phyloP scores from a whole-genome alignment of 1,140 invertebrate species.

The Teleogryllus occipitalis region DNA sequence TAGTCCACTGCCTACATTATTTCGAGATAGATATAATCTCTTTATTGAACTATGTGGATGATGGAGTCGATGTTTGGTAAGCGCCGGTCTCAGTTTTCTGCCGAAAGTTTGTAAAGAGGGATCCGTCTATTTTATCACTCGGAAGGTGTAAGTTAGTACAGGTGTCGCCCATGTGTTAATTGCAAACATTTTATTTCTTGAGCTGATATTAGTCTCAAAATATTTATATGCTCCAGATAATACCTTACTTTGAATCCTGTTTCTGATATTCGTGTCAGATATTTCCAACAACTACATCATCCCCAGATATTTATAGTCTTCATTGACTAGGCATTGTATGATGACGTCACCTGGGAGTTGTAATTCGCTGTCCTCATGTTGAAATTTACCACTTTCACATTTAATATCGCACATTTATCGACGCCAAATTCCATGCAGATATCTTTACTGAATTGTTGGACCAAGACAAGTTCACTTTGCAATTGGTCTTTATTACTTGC shows the following conservation, averaged over 20 bases:
- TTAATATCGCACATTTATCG: background rate
- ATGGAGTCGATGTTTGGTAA: too few species aligned
- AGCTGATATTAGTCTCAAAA: too few species aligned
- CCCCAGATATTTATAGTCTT: background rate
- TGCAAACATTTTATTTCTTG: too few species aligned
- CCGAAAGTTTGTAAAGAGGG: too few species aligned
- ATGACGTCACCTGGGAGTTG: background rate
- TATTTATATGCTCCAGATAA: too few species aligned
- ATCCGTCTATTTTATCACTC: too few species aligned
- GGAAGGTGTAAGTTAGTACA: too few species aligned
- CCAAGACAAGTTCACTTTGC: background rate
- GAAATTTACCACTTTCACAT: background rate
- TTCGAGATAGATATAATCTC: too few species aligned
- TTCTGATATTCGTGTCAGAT: background rate
- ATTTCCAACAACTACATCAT: background rate
- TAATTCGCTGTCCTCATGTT: background rate
- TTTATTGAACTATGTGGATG: too few species aligned
- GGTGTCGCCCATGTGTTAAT: too few species aligned
- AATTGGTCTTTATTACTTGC: background rate
- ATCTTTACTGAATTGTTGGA: background rate
- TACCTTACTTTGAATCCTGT: background rate
- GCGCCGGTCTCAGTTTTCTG: too few species aligned
- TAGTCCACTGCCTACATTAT: too few species aligned
- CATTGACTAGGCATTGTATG: background rate
- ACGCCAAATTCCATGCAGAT: background rate